Evolutionary conservation across 2,797 vertebrate species (phyloP).

Genomic region (Helostoma temminkii): DNA sequence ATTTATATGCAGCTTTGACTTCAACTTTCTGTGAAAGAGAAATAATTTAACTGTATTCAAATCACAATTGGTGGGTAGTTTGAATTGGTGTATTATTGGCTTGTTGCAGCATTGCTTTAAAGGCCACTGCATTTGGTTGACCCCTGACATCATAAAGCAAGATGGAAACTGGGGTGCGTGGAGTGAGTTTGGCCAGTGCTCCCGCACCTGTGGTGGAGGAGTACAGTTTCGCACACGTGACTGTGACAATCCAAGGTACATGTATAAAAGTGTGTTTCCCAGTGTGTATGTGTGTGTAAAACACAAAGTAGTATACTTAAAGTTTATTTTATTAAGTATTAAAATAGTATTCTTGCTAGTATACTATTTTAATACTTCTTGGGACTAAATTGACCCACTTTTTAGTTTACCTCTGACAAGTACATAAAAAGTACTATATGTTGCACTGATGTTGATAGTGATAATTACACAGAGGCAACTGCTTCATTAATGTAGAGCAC

Average conservation of each 20-base stretch:
- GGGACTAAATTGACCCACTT: too few relatives aligned
- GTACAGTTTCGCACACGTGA: slow-evolving; percentile 92
- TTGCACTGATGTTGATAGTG: slow-evolving; percentile 1
- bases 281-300: not conserved
- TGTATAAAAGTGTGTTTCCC: slow-evolving; percentile 70
- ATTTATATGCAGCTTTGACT: slow-evolving; percentile 42
- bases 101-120: slow-evolving; percentile 94
- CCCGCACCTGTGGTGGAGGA: slow-evolving; percentile 92
- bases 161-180: slow-evolving; percentile 96
- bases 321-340: too few relatives aligned
- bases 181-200: slow-evolving; percentile 96
- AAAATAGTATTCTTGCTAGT: too few relatives aligned
- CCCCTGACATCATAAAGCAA: slow-evolving; percentile 94
- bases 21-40: not conserved
- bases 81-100: slow-evolving; percentile 14
- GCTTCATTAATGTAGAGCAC: not conserved
- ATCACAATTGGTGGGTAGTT: too few relatives aligned
- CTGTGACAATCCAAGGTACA: slow-evolving; percentile 92
- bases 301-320: too few relatives aligned
- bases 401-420: too few relatives aligned
- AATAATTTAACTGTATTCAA: not conserved
- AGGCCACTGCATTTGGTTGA: slow-evolving; percentile 97
- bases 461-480: not conserved
- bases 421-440: too few relatives aligned
- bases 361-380: too few relatives aligned